Conservation (phyloP, 1,140 invertebrate species). For the Bradynema listronoti region DNA sequence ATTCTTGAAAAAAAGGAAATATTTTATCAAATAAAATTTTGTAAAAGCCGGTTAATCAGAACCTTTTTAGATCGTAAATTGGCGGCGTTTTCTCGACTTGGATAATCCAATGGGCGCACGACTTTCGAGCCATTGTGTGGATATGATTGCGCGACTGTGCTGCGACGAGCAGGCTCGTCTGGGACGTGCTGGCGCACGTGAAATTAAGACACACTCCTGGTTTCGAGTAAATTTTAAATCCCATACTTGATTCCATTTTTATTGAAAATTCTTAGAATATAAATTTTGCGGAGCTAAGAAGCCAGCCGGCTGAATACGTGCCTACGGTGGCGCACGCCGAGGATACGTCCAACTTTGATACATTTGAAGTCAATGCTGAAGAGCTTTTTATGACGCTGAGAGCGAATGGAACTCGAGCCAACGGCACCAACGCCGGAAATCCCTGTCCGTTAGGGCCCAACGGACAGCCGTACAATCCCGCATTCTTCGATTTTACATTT, state of each 20-base stretch:
- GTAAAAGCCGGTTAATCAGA: too few species aligned
- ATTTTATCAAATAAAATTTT: too few species aligned
- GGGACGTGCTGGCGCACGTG: constrained; percentile 73
- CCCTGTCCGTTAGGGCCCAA: constrained; percentile 26
- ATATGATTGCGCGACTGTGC: constrained; percentile 84
- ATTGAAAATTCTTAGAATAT: too few species aligned
- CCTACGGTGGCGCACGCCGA: constrained; percentile 85
- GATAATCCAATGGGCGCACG: constrained; percentile 75
- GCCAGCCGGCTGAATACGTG: constrained; percentile 80
- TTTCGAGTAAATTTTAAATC: too few species aligned
- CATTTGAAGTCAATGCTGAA: constrained; percentile 64
- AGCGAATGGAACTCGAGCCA: too few species aligned
- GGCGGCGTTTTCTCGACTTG: constrained; percentile 65
- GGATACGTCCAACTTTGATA: constrained; percentile 95
- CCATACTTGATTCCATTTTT: too few species aligned
- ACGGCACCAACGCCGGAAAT: too few species aligned
- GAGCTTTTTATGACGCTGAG: too few species aligned
- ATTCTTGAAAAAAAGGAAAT: not conserved
- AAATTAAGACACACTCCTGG: constrained; percentile 88
- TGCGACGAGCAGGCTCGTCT: constrained; percentile 77
- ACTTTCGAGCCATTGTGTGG: constrained; percentile 76
- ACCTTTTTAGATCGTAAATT: constrained; percentile 90
- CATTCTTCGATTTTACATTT: constrained; percentile 99
- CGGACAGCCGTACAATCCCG: constrained; percentile 69
- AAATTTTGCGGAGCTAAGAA: constrained; percentile 72